Evolutionary conservation across 2,113 vertebrate genomes (phyloP).

Genomic region (Heteronetta atricapilla): DNA sequence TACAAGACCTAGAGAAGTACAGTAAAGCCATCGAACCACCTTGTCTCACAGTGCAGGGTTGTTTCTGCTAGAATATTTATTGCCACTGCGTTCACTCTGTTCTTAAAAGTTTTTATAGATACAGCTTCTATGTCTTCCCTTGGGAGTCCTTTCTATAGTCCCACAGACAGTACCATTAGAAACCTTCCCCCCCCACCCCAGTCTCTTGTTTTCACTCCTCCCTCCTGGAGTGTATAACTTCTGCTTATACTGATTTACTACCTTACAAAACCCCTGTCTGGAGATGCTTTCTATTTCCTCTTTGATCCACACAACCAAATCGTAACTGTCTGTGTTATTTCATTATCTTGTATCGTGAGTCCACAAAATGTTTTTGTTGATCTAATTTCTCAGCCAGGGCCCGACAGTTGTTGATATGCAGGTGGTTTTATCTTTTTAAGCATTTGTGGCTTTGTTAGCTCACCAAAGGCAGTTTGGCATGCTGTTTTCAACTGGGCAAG

Average conservation of each 20-base stretch:
- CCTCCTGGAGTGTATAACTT: background rate
- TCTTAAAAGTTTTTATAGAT: constrained; percentile 18
- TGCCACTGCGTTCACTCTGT: background rate
- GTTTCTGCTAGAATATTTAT: background rate
- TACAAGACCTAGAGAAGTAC: background rate
- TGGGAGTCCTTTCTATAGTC: background rate
- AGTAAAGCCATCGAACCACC: background rate
- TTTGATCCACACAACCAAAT: background rate
- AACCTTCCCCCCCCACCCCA: no score
- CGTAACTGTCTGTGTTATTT: background rate
- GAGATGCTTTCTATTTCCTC: background rate
- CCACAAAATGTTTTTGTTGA: background rate
- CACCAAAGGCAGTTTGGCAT: background rate
- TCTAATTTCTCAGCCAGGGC: background rate
- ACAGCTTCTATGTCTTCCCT: background rate
- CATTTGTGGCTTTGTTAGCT: background rate
- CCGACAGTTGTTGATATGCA: background rate
- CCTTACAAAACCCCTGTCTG: background rate
- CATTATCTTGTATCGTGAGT: background rate
- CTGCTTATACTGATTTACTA: background rate
- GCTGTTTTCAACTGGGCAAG: background rate
- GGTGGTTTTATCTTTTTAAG: background rate
- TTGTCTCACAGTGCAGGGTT: background rate
- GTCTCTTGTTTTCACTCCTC: background rate
- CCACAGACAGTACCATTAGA: background rate